These are phyloP conservation scores for Heliconius cydno DNA, from an alignment of 2,888 invertebrate genomes.

Conservation along the genomic window DNA sequence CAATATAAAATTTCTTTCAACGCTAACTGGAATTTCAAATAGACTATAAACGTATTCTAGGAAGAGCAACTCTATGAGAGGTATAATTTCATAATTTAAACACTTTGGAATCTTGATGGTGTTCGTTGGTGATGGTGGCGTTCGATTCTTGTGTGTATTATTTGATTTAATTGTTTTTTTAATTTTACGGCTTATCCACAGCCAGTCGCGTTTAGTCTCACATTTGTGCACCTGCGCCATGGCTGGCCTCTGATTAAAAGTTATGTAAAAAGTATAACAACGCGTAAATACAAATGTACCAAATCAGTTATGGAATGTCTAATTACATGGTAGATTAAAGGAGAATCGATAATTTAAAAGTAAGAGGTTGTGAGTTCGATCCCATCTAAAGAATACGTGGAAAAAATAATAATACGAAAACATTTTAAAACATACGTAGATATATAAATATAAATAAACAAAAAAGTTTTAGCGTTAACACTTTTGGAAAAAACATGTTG, in stretches of 20 bases:
- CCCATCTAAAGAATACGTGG: too few relatives aligned
- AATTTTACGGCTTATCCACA: too few relatives aligned
- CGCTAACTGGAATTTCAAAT: slow-evolving; percentile 15
- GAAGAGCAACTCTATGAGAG: slow-evolving; percentile 2
- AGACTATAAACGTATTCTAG: slow-evolving; percentile 4
- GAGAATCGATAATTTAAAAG: neutral
- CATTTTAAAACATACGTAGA: neutral
- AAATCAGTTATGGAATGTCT: neutral
- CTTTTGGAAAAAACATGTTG: neutral
- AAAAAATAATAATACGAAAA: neutral
- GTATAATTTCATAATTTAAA: neutral
- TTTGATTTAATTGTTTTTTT: neutral
- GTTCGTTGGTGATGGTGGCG: neutral
- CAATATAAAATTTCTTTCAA: slow-evolving; percentile 9
- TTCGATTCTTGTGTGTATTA: neutral
- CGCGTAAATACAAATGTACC: neutral
- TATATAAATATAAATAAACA: neutral
- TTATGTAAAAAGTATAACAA: neutral
- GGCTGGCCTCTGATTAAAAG: too few relatives aligned
- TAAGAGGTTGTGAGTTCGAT: too few relatives aligned
- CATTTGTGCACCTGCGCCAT: too few relatives aligned
- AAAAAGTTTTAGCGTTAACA: neutral
- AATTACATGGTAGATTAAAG: neutral
- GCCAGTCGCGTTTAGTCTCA: too few relatives aligned
- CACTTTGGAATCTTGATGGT: neutral